Conservation (phyloP, 2,113 vertebrate genomes). For the Asarcornis scutulata region DNA sequence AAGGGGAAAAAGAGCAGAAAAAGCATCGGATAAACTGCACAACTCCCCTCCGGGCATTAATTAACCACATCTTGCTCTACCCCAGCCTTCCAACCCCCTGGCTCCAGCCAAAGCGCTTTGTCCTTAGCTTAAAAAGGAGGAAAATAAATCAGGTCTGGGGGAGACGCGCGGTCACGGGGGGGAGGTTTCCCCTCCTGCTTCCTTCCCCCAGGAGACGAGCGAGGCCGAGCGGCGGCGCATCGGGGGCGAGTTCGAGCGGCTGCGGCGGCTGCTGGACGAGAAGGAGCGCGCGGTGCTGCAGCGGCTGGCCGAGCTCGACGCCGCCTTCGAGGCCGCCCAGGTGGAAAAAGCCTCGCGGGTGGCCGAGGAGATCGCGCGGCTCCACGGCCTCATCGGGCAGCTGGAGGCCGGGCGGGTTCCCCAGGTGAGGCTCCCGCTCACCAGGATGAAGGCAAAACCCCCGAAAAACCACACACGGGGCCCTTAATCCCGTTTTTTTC, state of each 20-base stretch:
- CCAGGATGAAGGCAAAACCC: not conserved
- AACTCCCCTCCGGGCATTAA: not conserved
- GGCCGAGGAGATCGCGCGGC: not conserved
- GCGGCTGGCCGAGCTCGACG: not conserved
- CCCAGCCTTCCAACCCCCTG: accelerated
- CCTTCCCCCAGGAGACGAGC: not conserved
- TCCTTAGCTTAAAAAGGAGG: not conserved
- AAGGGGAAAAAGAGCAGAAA: not conserved
- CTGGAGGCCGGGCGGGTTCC: not conserved
- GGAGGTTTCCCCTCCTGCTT: not conserved
- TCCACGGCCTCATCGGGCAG: not conserved
- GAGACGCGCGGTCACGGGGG: accelerated
- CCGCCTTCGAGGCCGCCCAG: accelerated
- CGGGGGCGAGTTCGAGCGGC: not conserved
- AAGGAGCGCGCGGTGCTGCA: not conserved
- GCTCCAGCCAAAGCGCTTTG: not conserved
- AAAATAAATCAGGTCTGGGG: not conserved
- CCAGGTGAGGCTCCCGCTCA: not conserved
- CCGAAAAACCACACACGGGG: accelerated
- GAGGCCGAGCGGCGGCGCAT: not conserved
- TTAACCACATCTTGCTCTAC: not conserved
- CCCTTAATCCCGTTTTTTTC: accelerated
- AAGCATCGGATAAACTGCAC: not conserved
- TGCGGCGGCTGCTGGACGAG: not conserved
- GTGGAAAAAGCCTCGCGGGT: not conserved